Evolutionary conservation across 2,888 invertebrate genomes (phyloP).

Genomic region (Phortica okadai): DNA sequence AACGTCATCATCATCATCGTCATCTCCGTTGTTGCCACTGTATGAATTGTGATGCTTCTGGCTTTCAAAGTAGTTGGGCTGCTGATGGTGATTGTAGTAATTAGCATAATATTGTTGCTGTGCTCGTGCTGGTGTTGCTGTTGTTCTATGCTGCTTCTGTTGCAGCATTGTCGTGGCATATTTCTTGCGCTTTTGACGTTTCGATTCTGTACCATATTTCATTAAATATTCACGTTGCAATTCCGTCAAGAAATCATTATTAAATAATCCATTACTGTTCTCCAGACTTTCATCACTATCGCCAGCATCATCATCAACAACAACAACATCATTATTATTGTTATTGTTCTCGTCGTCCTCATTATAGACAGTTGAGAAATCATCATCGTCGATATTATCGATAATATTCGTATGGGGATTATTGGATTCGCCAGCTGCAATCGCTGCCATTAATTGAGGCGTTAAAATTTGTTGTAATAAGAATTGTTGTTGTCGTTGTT

Average conservation of each 20-base stretch:
- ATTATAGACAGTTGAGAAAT: constrained; percentile 32
- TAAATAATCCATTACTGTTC: constrained; percentile 56
- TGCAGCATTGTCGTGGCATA: constrained; percentile 31
- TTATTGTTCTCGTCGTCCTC: constrained; percentile 32
- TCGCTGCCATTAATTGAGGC: constrained; percentile 56
- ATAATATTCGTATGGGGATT: background rate
- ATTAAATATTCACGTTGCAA: constrained; percentile 61
- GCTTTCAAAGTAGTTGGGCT: constrained; percentile 6
- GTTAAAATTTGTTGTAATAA: constrained; percentile 63
- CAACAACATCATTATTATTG: constrained; percentile 4
- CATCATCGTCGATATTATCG: constrained; percentile 4
- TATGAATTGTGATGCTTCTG: background rate
- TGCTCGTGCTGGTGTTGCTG: constrained; percentile 28
- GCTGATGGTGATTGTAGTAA: constrained; percentile 40
- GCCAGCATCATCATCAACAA: background rate
- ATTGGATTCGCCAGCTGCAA: constrained; percentile 42
- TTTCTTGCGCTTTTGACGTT: constrained; percentile 54
- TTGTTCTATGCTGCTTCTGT: constrained; percentile 17
- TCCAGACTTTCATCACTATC: constrained; percentile 45
- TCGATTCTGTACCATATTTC: constrained; percentile 48
- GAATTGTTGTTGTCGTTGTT: constrained; percentile 44
- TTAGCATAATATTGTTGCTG: constrained; percentile 33
- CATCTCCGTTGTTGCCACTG: constrained; percentile 38
- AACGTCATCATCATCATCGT: constrained; percentile 13
- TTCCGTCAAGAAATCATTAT: constrained; percentile 67